Base-by-base conservation (phyloP, 92 coral and sea anemone genomes). In the Parazoanthus atlanticus region DNA sequence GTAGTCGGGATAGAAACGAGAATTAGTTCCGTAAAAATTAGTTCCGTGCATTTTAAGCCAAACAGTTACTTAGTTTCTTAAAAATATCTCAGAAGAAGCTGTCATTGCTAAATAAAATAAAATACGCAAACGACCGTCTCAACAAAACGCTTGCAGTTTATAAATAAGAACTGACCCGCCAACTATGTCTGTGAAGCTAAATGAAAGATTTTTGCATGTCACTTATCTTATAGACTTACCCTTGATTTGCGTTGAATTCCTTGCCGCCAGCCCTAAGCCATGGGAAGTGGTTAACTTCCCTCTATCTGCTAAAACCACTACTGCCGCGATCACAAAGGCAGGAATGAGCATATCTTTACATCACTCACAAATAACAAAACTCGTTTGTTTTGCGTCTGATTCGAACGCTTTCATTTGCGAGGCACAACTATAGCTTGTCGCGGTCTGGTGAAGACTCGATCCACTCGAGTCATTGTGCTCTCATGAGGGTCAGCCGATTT, bases 301-400 rank as follows among this genome's bases (percentile, higher is more conserved):
- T 47, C 52, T 21, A 43, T 43, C 52, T 8, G 46, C 38, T 30
- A 61, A 70, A 26, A 84, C 64, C 66, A 69, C 65, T 47, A 70
- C 77, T 67, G 29, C 30, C 32, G 66, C 23, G 65, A 84, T 67
- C 40, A 84, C 78, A 26, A 84, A 84, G 78, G 64, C 65, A 69
- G 69, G 77, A 69, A 84, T 41, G 46, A 84, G 36, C 87, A 84
- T 84, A 28, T 84, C 87, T 69, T 84, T 70, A 84, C 87, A 84
- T 84, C 77, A 71, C 87, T 81, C 41, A 26, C 46, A 23, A 26
- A 73, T 56, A 30, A 81, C 73, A 34, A 34, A 28, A 61, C 33
- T 84, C 87, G 78, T 29, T 49, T 69, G 64, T 34, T 70, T n/a
- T 84, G 40, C 26, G 77, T 65, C 78, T 70, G 87, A 84, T 41